A percentile compares a stretch with the other conserved stretches of the same genome.
phyloP scores from a whole-genome alignment of 2,888 invertebrate genomes.

The Cheilosia variabilis region DNA sequence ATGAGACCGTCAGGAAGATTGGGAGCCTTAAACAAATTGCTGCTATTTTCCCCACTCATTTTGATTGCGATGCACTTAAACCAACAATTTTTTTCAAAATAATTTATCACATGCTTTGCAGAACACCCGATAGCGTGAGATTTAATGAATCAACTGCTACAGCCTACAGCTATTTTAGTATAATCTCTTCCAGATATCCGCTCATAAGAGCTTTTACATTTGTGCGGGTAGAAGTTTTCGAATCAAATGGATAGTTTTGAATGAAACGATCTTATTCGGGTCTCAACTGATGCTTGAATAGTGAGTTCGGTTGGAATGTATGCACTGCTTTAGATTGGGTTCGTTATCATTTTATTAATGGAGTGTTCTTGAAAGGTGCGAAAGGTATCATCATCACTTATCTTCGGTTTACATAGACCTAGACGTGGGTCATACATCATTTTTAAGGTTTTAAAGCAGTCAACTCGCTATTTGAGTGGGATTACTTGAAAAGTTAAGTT shows the following conservation, averaged over 20 bases:
- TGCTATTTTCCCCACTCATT: conserved; percentile 60
- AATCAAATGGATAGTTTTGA: conserved; percentile 1
- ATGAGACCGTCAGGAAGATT: conserved; percentile 83
- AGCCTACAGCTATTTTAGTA: background rate
- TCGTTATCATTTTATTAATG: background rate
- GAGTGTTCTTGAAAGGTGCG: conserved; percentile 6
- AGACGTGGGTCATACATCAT: conserved; percentile 22
- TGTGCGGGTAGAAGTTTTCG: background rate
- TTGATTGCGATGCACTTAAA: conserved; percentile 10
- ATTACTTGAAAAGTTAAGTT: background rate
- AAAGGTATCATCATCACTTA: conserved; percentile 28
- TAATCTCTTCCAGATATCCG: background rate
- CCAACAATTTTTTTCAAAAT: background rate
- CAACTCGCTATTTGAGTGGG: conserved; percentile 14
- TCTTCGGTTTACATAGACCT: background rate
- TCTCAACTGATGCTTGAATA: background rate
- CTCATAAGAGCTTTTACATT: conserved; percentile 24
- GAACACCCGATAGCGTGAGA: conserved; percentile 27
- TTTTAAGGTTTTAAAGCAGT: conserved; percentile 25
- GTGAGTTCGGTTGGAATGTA: background rate
- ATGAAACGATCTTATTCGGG: conserved; percentile 6
- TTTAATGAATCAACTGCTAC: conserved; percentile 24
- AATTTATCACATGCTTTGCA: conserved; percentile 61
- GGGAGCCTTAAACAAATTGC: conserved; percentile 80
- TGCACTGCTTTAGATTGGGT: conserved; percentile 2